Evolutionary conservation across 2,797 vertebrate genomes (phyloP).

Genomic region (Aldrovandia affinis): DNA sequence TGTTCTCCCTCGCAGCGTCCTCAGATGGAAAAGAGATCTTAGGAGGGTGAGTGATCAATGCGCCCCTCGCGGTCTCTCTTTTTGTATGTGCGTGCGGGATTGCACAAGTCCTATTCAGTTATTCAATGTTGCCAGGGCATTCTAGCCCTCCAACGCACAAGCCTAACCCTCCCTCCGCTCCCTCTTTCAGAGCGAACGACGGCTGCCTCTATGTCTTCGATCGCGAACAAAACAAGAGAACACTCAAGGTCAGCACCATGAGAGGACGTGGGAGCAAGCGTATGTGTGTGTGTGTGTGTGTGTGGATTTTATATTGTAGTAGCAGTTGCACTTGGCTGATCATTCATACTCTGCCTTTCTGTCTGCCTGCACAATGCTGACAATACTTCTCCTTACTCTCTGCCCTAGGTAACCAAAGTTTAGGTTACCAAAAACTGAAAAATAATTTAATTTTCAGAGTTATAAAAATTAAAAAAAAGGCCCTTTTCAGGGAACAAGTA

Average conservation of each 20-base stretch:
- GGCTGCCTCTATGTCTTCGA: slow-evolving; percentile 92
- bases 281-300: not conserved
- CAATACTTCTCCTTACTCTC: no score
- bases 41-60: slow-evolving; percentile 80
- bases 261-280: not conserved
- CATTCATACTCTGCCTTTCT: not conserved
- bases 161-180: not conserved
- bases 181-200: slow-evolving; percentile 82
- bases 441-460: no score
- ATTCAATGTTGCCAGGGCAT: not conserved
- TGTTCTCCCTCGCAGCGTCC: slow-evolving; percentile 91
- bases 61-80: no score
- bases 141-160: not conserved
- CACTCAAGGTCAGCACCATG: slow-evolving; percentile 78
- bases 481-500: no score
- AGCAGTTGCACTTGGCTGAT: not conserved
- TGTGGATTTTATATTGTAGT: not conserved
- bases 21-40: slow-evolving; percentile 89
- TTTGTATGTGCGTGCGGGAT: no score
- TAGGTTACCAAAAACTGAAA: no score
- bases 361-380: no score
- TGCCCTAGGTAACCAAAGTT: no score
- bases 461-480: no score
- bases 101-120: not conserved
- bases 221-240: slow-evolving; percentile 85